Percentiles rank a stretch among this genome's conserved stretches.
phyloP scores from a whole-genome alignment of 2,797 vertebrate genomes.

The Ctenosaura bakeri region DNA sequence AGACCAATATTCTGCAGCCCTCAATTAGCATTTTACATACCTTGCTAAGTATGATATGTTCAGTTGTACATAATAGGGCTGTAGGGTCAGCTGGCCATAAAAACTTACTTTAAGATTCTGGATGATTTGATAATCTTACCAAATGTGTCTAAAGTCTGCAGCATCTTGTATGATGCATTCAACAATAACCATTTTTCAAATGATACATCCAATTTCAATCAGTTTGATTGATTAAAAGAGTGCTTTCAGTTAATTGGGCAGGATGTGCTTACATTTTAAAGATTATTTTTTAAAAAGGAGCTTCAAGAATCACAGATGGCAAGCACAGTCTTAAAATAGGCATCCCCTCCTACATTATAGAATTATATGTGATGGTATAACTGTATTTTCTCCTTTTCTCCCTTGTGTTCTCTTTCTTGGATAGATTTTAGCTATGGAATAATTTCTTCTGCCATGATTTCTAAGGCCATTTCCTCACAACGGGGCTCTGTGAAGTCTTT shows the following conservation, averaged over 20 bases:
- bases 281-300: not conserved
- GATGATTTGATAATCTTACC: not conserved
- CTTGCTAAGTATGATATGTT: no score
- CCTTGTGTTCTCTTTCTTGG: not conserved
- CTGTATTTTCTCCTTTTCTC: not conserved
- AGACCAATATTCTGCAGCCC: not conserved
- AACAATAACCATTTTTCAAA: not conserved
- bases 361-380: not conserved
- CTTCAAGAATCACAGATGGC: not conserved
- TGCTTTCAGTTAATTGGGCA: not conserved
- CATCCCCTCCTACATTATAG: not conserved
- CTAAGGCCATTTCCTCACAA: not conserved
- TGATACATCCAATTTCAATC: not conserved
- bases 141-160: not conserved
- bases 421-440: not conserved
- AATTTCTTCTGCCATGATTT: rapidly evolving
- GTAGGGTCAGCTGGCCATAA: no score
- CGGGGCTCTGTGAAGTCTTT: no score
- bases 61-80: no score
- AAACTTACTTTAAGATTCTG: not conserved
- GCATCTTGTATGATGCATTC: not conserved
- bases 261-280: not conserved
- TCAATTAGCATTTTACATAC: not conserved
- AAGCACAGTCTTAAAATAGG: not conserved
- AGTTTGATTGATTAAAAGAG: not conserved